Percentiles rank a stretch among this genome's conserved stretches.
These are phyloP conservation scores for Climacteris rufus DNA, from an alignment of 2,113 vertebrate species.

Conservation along the genomic window DNA sequence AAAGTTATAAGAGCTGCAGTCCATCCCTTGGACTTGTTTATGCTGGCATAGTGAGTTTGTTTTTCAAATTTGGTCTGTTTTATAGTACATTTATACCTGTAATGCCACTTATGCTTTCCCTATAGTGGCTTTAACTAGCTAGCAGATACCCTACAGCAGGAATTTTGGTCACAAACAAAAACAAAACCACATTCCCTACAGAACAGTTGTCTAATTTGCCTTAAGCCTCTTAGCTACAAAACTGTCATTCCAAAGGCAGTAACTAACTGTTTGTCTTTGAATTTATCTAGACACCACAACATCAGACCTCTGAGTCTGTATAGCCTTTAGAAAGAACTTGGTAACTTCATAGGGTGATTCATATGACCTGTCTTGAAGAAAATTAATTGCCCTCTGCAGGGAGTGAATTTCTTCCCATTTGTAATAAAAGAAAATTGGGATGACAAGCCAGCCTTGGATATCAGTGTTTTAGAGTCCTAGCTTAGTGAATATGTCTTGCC, in stretches of 20 bases:
- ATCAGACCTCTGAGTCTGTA: background rate
- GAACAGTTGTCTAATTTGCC: background rate
- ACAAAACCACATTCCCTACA: background rate
- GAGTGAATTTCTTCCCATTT: background rate
- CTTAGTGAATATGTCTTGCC: rapidly evolving
- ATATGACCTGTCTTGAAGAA: background rate
- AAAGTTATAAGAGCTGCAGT: background rate
- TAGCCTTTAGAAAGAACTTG: background rate
- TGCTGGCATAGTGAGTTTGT: background rate
- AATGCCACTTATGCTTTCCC: background rate
- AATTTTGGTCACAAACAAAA: background rate
- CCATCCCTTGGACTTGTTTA: background rate
- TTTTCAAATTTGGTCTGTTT: background rate
- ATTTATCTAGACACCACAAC: background rate
- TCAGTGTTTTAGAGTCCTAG: background rate
- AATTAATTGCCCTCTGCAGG: background rate
- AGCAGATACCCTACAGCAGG: background rate
- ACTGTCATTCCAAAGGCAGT: background rate
- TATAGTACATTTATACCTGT: background rate
- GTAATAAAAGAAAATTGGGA: background rate
- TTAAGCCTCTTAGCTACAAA: background rate
- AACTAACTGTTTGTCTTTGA: background rate
- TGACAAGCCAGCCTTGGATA: background rate
- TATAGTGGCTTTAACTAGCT: background rate
- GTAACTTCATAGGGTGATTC: background rate